These are phyloP conservation scores for Drepana arcuata DNA, from an alignment of 1,140 invertebrate genomes.

Conservation along the genomic window DNA sequence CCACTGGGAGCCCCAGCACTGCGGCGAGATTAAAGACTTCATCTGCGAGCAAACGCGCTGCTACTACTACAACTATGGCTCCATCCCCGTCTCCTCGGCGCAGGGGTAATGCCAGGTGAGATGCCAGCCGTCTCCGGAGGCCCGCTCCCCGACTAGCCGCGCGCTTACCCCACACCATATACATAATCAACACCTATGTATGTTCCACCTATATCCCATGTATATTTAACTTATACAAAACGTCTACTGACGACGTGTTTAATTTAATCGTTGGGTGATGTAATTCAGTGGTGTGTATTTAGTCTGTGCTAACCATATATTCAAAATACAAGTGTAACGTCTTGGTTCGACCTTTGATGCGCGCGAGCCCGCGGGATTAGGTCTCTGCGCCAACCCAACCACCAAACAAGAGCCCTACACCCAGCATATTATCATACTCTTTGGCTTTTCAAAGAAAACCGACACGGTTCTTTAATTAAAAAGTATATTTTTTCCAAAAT, in stretches of 20 bases:
- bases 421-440: slow-evolving; percentile 36
- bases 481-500: slow-evolving; percentile 27
- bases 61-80: slow-evolving; percentile 93
- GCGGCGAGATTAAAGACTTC: slow-evolving; percentile 87
- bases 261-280: not conserved
- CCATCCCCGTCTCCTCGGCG: slow-evolving; percentile 87
- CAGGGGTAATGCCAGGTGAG: slow-evolving; percentile 85
- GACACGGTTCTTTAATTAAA: not conserved
- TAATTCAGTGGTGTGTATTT: slow-evolving; percentile 3
- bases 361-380: slow-evolving; percentile 59
- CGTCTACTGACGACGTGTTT: not conserved
- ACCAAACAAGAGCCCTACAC: slow-evolving; percentile 72
- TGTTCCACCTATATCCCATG: too few relatives aligned
- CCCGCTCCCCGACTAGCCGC: slow-evolving; percentile 54
- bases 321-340: slow-evolving; percentile 18
- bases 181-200: not conserved
- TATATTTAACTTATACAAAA: too few relatives aligned
- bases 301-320: slow-evolving; percentile 38
- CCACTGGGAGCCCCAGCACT: slow-evolving; percentile 86
- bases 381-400: slow-evolving; percentile 67
- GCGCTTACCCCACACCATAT: slow-evolving; percentile 27
- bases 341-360: slow-evolving; percentile 24
- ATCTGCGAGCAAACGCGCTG: slow-evolving; percentile 91
- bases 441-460: slow-evolving; percentile 17
- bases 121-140: slow-evolving; percentile 70